Base-by-base conservation (phyloP, 2,113 vertebrate genomes). In the Kryptolebias marmoratus region DNA sequence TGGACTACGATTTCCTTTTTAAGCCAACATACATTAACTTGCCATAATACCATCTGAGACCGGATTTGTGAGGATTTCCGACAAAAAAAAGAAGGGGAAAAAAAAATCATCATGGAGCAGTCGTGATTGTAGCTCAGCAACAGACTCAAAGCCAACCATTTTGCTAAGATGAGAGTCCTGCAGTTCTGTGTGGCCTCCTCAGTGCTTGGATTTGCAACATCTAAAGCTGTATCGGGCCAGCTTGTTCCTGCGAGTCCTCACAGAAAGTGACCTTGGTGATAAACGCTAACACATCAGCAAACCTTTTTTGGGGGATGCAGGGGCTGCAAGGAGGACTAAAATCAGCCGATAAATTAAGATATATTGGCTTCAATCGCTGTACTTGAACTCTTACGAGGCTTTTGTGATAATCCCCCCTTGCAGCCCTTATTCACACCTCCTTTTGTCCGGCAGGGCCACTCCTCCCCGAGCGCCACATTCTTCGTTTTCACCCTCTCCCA, bases 211-310 rank as follows among this genome's bases (percentile, higher is more conserved):
- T 13, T 1, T 27, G 32, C 44, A 36, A 28, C n/a, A 53, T 31
- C 27, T 13, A 14, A 30, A 2, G 9, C 55, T 6, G 52, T 31
- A 8, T 63, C 18, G 2, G 6, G 36, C 49, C 30, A n/a, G 48
- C 73, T 27, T 50, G 75, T 45, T 50, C 31, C 44, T 54, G 47
- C 32, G 52, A 13, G 62, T 31, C 42, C 14, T 30, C 8, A 30
- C 49, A 31, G 49, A 73, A 50, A 71, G 32, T 2, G 48, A 80
- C 76, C 79, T 56, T 15, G 2, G 9, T 44, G 57, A 67, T 11
- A 13, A 53, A 65, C 27, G 30, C 62, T 36, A 14, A 39, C 63
- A 52, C 5, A 30, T 79, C 74, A 62, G 30, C 10, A 13, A n/a
- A 9, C 45, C 18, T 42, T 74, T 18, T 57, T 71, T 49, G 69